These are phyloP conservation scores for Carposina sasakii DNA, from an alignment of 1,140 invertebrate genomes.

Conservation along the genomic window DNA sequence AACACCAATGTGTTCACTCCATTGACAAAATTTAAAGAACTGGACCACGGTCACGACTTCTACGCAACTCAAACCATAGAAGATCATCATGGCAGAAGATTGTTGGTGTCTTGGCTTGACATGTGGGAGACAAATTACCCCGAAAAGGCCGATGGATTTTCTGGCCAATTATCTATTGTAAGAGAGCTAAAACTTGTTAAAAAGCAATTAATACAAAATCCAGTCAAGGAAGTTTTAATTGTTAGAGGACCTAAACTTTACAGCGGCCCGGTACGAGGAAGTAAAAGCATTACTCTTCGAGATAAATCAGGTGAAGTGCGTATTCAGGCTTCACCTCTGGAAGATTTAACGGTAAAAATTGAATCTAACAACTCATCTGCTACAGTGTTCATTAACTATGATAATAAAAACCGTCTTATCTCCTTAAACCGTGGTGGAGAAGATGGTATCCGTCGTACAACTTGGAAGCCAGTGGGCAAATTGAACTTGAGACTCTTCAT, in stretches of 20 bases:
- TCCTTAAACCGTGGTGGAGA: conserved; percentile 40
- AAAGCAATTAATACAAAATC: conserved; percentile 39
- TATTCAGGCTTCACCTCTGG: conserved; percentile 20
- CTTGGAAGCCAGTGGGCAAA: conserved; percentile 32
- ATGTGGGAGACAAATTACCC: conserved; percentile 60
- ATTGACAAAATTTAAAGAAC: conserved; percentile 41
- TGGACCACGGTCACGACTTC: conserved; percentile 61
- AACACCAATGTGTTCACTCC: conserved; percentile 34
- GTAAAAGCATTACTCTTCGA: conserved; percentile 5
- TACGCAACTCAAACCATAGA: conserved; percentile 59
- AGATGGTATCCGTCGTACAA: conserved; percentile 39
- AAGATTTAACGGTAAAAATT: conserved; percentile 30
- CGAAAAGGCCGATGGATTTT: conserved; percentile 45
- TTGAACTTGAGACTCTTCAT: conserved; percentile 41
- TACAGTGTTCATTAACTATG: conserved; percentile 36
- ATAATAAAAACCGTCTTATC: conserved; percentile 21
- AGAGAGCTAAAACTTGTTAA: conserved; percentile 33
- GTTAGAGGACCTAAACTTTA: conserved; percentile 18
- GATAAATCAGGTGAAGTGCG: conserved; percentile 18
- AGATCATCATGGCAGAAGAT: conserved; percentile 34
- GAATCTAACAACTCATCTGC: conserved; percentile 26
- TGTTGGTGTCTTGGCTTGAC: conserved; percentile 54
- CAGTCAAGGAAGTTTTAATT: conserved; percentile 30
- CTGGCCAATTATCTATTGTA: conserved; percentile 48
- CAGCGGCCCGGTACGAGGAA: conserved; percentile 17